Evolutionary conservation across 2,113 vertebrate species (phyloP).

Genomic region (Pampusana beccarii): DNA sequence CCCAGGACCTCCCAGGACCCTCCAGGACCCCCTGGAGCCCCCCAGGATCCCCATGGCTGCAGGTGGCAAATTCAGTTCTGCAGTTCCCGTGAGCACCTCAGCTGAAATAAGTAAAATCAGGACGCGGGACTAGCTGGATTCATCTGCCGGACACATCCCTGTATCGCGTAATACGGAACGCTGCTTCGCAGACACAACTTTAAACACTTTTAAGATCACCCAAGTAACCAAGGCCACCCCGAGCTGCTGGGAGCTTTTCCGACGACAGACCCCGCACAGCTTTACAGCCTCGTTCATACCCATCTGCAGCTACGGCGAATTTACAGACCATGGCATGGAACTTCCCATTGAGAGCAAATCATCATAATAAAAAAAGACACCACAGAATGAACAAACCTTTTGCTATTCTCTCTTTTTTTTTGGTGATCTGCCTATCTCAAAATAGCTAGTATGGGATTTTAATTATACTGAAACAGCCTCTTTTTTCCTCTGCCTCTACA

Average conservation of each 20-base stretch:
- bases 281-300: too few species aligned
- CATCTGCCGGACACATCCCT: neutral
- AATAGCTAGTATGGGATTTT: neutral
- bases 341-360: neutral
- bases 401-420: neutral
- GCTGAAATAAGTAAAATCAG: neutral
- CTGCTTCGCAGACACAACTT: accelerated
- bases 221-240: too few species aligned
- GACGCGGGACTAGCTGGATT: accelerated
- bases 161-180: accelerated
- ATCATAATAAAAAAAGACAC: neutral
- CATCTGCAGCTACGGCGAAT: neutral
- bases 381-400: neutral
- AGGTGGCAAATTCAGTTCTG: neutral
- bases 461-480: neutral
- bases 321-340: neutral
- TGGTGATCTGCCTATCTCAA: neutral
- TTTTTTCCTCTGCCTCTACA: neutral
- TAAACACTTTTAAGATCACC: neutral
- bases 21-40: too few species aligned
- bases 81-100: neutral
- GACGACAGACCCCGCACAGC: too few species aligned
- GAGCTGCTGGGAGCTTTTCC: too few species aligned
- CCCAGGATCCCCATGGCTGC: neutral
- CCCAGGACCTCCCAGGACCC: neutral